phyloP scores from a whole-genome alignment of 2,888 invertebrate species.

The Argyresthia albistria region DNA sequence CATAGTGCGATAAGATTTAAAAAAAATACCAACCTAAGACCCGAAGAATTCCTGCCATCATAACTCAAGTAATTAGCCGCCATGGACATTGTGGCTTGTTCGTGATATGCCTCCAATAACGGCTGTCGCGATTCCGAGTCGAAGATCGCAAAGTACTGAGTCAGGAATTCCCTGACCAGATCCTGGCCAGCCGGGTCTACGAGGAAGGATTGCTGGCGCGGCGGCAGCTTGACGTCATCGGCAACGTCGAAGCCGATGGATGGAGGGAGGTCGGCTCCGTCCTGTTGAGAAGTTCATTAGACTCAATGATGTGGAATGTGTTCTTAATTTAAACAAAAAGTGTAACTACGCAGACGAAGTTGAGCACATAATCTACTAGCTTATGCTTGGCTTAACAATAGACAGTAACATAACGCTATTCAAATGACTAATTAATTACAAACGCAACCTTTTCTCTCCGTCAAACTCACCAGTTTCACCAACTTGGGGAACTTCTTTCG shows the following conservation, averaged over 20 bases:
- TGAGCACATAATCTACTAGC: too few relatives aligned
- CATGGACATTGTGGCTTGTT: constrained; percentile 84
- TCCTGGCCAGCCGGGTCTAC: constrained; percentile 77
- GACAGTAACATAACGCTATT: too few relatives aligned
- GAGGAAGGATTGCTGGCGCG: constrained; percentile 79
- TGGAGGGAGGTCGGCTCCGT: constrained; percentile 87
- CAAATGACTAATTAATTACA: too few relatives aligned
- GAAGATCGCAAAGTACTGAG: constrained; percentile 88
- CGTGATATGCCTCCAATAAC: constrained; percentile 90
- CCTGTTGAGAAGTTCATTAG: constrained; percentile 63
- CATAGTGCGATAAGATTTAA: too few relatives aligned
- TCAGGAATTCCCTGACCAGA: constrained; percentile 85
- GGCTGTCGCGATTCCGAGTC: constrained; percentile 85
- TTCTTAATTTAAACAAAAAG: too few relatives aligned
- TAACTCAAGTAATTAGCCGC: constrained; percentile 66
- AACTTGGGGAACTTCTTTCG: constrained; percentile 92
- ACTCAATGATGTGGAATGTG: too few relatives aligned
- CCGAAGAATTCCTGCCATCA: constrained; percentile 30
- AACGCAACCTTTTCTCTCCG: too few relatives aligned
- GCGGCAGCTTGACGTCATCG: constrained; percentile 78
- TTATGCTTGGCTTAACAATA: too few relatives aligned
- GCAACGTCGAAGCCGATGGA: constrained; percentile 90
- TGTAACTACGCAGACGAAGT: too few relatives aligned
- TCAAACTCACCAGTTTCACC: constrained; percentile 84
- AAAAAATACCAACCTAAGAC: constrained; percentile 19